Conservation (phyloP, 1,140 invertebrate genomes). For the Drosophila nigromelanica region DNA sequence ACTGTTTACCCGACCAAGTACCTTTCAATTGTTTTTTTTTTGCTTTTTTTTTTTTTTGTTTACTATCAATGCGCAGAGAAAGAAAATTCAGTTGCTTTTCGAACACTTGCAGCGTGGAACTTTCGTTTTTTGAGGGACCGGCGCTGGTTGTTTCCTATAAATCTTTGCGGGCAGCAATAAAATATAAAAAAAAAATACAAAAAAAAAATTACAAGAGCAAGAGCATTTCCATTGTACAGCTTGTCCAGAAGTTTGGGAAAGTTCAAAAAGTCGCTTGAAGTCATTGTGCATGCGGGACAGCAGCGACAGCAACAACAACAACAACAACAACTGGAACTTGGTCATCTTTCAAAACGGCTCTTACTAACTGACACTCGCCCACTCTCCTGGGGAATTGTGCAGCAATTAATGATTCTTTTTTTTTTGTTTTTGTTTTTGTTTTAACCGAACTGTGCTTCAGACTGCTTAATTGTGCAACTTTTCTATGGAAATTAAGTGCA, state of each 20-base stretch:
- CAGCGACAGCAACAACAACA: no score
- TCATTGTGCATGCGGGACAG: conserved; percentile 66
- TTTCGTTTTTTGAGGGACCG: conserved; percentile 78
- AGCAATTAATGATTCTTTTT: conserved; percentile 69
- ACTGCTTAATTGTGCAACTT: conserved; percentile 79
- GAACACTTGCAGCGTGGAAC: conserved; percentile 62
- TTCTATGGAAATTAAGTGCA: conserved; percentile 75
- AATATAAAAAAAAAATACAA: conserved; percentile 47
- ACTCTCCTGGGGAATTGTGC: conserved; percentile 45
- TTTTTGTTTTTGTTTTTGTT: no score
- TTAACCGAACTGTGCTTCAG: conserved; percentile 41
- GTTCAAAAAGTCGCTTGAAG: conserved; percentile 55
- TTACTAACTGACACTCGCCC: conserved; percentile 60
- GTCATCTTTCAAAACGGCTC: conserved; percentile 43
- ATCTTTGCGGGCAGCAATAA: conserved; percentile 61
- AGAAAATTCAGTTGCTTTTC: conserved; percentile 42
- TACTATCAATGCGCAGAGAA: conserved; percentile 39
- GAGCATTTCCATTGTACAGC: conserved; percentile 66
- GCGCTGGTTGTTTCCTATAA: conserved; percentile 63
- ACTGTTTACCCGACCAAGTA: conserved; percentile 56
- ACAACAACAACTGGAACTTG: conserved; percentile 43
- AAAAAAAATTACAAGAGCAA: conserved; percentile 54
- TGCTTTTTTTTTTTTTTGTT: conserved; percentile 30
- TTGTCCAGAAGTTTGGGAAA: conserved; percentile 60
- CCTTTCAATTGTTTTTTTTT: conserved; percentile 73